Percentiles rank a stretch among this genome's conserved stretches.
Conservation (phyloP, 2,888 invertebrate species). For the Melinaea menophilus region DNA sequence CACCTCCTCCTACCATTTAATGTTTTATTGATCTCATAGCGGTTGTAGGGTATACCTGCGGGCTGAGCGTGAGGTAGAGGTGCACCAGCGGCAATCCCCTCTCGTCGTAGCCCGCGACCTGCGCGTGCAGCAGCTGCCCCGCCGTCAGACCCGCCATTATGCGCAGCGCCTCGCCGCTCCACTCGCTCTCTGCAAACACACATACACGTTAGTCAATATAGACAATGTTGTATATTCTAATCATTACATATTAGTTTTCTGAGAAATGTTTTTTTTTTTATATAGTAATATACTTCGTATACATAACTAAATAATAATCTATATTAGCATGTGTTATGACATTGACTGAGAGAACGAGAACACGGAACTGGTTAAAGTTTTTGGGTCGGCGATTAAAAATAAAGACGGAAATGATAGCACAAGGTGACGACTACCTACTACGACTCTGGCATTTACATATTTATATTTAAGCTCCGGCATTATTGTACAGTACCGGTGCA, state of each 20-base stretch:
- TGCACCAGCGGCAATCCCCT: conserved; percentile 88
- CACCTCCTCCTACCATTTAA: too few species aligned
- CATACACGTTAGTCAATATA: neutral
- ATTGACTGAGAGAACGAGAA: neutral
- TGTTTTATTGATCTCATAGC: too few species aligned
- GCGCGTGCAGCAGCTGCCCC: conserved; percentile 91
- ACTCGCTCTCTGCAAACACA: conserved; percentile 70
- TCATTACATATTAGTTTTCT: neutral
- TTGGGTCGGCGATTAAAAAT: neutral
- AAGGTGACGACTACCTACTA: neutral
- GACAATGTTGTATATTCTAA: neutral
- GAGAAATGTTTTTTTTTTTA: too few species aligned
- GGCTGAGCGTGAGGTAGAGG: conserved; percentile 86
- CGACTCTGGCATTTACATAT: neutral
- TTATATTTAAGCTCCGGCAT: neutral
- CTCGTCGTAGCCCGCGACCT: conserved; percentile 90
- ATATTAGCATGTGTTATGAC: too few species aligned
- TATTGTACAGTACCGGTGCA: neutral
- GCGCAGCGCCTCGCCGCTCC: conserved; percentile 87
- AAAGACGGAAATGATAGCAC: neutral
- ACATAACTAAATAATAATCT: too few species aligned
- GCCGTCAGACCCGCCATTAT: conserved; percentile 88
- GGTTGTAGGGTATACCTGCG: conserved; percentile 75
- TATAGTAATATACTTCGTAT: too few species aligned
- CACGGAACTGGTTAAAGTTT: neutral